Percentiles rank a stretch among this genome's conserved stretches.
phyloP scores from a whole-genome alignment of 2,113 vertebrate species.

The Forbesichthys agassizii region DNA sequence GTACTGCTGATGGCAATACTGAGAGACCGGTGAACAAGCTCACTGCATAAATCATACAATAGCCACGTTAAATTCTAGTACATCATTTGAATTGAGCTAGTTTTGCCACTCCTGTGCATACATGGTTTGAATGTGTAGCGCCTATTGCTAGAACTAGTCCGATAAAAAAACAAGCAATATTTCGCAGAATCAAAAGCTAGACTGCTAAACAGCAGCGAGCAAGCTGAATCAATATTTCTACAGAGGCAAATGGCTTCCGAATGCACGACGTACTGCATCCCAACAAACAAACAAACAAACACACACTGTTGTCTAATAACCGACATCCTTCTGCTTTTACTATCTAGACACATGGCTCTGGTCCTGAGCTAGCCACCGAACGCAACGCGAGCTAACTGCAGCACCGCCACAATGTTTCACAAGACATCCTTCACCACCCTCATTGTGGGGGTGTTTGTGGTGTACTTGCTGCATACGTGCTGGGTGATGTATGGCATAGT shows the following conservation, averaged over 20 bases:
- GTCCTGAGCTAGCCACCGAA: slow-evolving; percentile 32
- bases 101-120: too few relatives aligned
- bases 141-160: too few relatives aligned
- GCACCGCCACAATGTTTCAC: slow-evolving; percentile 69
- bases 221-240: too few relatives aligned
- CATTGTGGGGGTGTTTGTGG: slow-evolving; percentile 89
- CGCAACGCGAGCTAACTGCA: neutral
- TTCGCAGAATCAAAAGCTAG: too few relatives aligned
- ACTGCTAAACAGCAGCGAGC: too few relatives aligned
- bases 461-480: slow-evolving; percentile 94
- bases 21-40: neutral
- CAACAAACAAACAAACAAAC: neutral
- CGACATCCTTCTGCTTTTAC: neutral
- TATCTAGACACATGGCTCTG: slow-evolving; percentile 56
- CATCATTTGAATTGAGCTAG: neutral
- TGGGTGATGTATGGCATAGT: slow-evolving; percentile 98
- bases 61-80: neutral
- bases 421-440: slow-evolving; percentile 89
- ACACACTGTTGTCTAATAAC: neutral
- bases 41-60: neutral
- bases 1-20: too few relatives aligned
- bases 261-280: neutral
- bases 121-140: too few relatives aligned
- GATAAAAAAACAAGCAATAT: too few relatives aligned
- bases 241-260: too few relatives aligned